Evolutionary conservation across 2,888 invertebrate species (phyloP), one percentile per base, ranked within the genome.

Genomic region (Hofmannophila pseudospretella): DNA sequence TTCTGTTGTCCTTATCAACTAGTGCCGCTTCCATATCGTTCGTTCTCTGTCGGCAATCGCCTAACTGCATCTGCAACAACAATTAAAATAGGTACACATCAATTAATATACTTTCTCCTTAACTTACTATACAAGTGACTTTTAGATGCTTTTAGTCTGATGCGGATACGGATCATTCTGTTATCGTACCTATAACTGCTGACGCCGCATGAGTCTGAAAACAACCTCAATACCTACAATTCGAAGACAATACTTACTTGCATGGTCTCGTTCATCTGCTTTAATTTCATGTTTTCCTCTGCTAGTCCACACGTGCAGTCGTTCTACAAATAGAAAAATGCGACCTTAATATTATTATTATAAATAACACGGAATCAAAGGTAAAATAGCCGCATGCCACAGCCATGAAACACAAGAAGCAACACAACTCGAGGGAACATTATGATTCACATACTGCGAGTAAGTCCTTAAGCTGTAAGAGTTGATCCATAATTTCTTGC

Each of bases 371-470:
- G 4, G 7, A 31, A 7, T 7, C n/a, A 14, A n/a, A 14, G 19
- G n/a, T 29, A 10, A 8, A n/a, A 1, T 10, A n/a, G n/a, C n/a
- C n/a, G n/a, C n/a, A n/a, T n/a, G n/a, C n/a, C n/a, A n/a, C n/a
- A n/a, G n/a, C n/a, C n/a, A n/a, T n/a, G n/a, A n/a, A n/a, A n/a
- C n/a, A n/a, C n/a, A n/a, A n/a, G n/a, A n/a, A n/a, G n/a, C n/a
- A n/a, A n/a, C n/a, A n/a, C n/a, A n/a, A n/a, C n/a, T n/a, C n/a
- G n/a, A n/a, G n/a, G n/a, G n/a, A n/a, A n/a, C n/a, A n/a, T n/a
- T n/a, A n/a, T n/a, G n/a, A n/a, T n/a, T n/a, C n/a, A 70, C 81
- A 38, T 68, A 84, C 84, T 49, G 59, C 42, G 9, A 84, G 66
- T 41, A 82, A 20, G 4, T 66, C 64, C 36, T 59, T 49, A 30